Percentiles rank a stretch among this genome's conserved stretches.
Evolutionary conservation across 1,140 invertebrate genomes (phyloP).

Genomic region (Drosophila aff.): DNA sequence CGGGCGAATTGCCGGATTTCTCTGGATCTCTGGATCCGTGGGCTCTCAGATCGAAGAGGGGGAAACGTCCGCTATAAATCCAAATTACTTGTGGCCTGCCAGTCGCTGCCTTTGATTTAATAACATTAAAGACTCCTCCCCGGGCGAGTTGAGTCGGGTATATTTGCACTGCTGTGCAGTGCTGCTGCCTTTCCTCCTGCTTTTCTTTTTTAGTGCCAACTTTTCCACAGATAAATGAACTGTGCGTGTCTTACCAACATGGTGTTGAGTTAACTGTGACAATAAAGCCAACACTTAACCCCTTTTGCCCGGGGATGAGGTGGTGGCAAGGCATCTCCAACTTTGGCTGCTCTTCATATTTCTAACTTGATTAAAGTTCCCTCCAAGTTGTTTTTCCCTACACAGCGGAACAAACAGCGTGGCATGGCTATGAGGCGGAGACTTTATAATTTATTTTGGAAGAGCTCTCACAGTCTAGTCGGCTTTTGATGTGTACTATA

Average conservation of each 20-base stretch:
- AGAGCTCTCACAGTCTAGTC: too few relatives aligned
- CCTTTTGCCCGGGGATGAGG: constrained; percentile 7
- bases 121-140: constrained; percentile 50
- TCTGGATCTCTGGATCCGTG: background rate
- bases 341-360: constrained; percentile 15
- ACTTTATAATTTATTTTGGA: background rate
- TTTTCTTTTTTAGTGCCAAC: constrained; percentile 10
- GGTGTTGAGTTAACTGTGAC: constrained; percentile 47
- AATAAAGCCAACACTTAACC: constrained; percentile 48
- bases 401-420: constrained; percentile 9
- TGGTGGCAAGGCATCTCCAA: background rate
- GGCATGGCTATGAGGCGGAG: background rate
- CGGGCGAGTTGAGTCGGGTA: background rate
- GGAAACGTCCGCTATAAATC: constrained; percentile 52
- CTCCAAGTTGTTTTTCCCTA: constrained; percentile 1
- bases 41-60: background rate
- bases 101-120: constrained; percentile 58
- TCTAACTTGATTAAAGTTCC: constrained; percentile 31
- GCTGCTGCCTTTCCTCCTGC: background rate
- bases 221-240: constrained; percentile 55
- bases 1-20: constrained; percentile 8
- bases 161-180: background rate
- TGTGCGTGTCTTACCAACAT: constrained; percentile 28
- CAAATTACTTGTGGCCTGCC: constrained; percentile 64
- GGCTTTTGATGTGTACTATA: background rate